A percentile compares a stretch with the other conserved stretches of the same genome.
Conservation (phyloP, 2,113 vertebrate species). For the Ornithorhynchus anatinus region DNA sequence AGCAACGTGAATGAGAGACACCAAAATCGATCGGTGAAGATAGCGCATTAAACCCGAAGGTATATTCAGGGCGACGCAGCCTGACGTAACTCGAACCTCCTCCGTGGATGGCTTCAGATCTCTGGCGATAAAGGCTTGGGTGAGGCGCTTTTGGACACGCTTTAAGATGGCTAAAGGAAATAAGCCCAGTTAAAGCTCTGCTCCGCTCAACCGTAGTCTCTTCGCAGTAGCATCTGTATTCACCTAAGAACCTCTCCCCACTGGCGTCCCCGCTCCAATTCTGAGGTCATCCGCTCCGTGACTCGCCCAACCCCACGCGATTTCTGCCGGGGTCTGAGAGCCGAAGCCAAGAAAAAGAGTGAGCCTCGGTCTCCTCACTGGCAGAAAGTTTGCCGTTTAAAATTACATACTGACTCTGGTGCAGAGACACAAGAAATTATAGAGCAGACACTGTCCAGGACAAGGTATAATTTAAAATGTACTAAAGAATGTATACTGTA, state of each 20-base stretch:
- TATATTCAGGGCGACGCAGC: neutral
- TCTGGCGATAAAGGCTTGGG: constrained; percentile 29
- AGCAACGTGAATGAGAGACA: too few relatives aligned
- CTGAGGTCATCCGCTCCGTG: constrained; percentile 32
- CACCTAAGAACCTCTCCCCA: constrained; percentile 15
- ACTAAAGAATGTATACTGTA: constrained; percentile 88
- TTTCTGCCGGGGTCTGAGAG: constrained; percentile 48
- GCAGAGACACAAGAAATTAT: constrained; percentile 91
- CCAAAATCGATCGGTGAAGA: too few relatives aligned
- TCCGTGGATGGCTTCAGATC: constrained; percentile 13
- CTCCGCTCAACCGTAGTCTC: constrained; percentile 29
- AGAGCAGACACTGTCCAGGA: constrained; percentile 89
- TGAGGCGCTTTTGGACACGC: constrained; percentile 14
- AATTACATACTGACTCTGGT: constrained; percentile 89
- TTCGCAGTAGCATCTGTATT: constrained; percentile 55
- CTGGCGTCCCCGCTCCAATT: constrained; percentile 5
- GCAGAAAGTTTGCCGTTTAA: constrained; percentile 86
- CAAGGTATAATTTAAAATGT: constrained; percentile 92
- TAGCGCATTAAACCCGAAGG: too few relatives aligned
- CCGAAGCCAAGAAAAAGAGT: constrained; percentile 73
- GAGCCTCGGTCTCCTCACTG: constrained; percentile 75
- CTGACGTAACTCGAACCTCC: neutral
- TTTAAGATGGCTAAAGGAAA: constrained; percentile 25
- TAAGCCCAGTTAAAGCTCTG: constrained; percentile 43
- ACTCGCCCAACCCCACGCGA: constrained; percentile 13